Conservation (phyloP, 2,797 vertebrate species). For the Chelmon rostratus region DNA sequence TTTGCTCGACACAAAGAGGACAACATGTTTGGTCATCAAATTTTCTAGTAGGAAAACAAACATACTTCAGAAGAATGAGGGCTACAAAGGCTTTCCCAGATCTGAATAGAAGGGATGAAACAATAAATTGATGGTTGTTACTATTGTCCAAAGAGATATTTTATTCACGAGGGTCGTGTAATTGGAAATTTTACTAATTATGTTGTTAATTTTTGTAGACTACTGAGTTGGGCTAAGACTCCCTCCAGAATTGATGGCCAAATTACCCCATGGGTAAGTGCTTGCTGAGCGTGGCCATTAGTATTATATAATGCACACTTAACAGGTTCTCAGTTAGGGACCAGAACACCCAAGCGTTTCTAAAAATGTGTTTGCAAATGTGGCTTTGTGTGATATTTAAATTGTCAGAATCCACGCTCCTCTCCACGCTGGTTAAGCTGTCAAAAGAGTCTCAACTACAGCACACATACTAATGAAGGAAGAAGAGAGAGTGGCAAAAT, state of each 20-base stretch:
- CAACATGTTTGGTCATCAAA: constrained; percentile 21
- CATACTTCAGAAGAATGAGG: not conserved
- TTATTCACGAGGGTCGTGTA: constrained; percentile 5
- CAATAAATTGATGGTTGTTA: constrained; percentile 4
- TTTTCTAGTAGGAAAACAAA: constrained; percentile 5
- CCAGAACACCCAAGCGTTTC: constrained; percentile 3
- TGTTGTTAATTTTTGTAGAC: constrained; percentile 28
- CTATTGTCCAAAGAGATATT: constrained; percentile 5
- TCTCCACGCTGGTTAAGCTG: constrained; percentile 11
- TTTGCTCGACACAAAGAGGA: constrained; percentile 17
- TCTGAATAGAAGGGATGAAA: not conserved
- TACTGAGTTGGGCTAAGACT: constrained; percentile 17
- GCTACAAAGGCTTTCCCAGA: not conserved
- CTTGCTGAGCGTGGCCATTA: constrained; percentile 8
- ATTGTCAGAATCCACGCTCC: not conserved
- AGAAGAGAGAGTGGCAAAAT: not conserved
- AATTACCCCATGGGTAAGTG: constrained; percentile 12
- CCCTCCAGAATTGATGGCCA: constrained; percentile 21
- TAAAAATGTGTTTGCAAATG: not conserved
- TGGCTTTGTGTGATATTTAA: not conserved
- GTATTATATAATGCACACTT: constrained; percentile 6
- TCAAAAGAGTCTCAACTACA: constrained; percentile 5
- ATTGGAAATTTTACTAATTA: constrained; percentile 20
- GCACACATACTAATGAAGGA: not conserved
- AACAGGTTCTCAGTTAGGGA: constrained; percentile 20